phyloP scores from a whole-genome alignment of 2,113 vertebrate genomes.

The Psittacara wagleri region DNA sequence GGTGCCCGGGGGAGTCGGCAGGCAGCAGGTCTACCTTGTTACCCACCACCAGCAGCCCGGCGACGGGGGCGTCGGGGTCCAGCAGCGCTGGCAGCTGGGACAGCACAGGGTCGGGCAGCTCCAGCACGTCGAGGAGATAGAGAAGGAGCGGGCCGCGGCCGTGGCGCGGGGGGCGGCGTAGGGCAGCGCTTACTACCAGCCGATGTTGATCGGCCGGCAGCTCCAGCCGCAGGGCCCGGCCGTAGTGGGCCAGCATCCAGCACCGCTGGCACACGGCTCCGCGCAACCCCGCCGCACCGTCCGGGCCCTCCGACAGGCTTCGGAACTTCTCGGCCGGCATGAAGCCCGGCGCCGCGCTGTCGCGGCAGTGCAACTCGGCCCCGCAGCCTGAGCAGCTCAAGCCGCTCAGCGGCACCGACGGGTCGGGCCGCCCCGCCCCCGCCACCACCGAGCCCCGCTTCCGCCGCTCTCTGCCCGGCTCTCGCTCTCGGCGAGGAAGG shows the following conservation, averaged over 20 bases:
- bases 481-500: background rate
- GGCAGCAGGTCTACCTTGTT: constrained; percentile 90
- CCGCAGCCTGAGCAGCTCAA: constrained; percentile 85
- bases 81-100: constrained; percentile 73
- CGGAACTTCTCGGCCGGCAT: constrained; percentile 82
- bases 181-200: constrained; percentile 60
- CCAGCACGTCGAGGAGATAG: constrained; percentile 84
- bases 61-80: background rate
- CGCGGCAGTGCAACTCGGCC: constrained; percentile 25
- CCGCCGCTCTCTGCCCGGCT: background rate
- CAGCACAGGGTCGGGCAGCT: constrained; percentile 83
- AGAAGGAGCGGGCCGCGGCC: constrained; percentile 81
- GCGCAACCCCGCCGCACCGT: constrained; percentile 58
- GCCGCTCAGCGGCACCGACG: constrained; percentile 64
- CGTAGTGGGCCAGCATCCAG: constrained; percentile 80
- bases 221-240: constrained; percentile 72
- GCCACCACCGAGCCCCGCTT: background rate
- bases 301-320: background rate
- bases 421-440: constrained; percentile 20
- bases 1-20: constrained; percentile 73
- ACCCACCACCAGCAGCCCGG: constrained; percentile 81
- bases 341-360: constrained; percentile 75
- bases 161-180: constrained; percentile 41
- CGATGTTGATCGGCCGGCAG: constrained; percentile 77
- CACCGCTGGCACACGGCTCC: constrained; percentile 84